These are phyloP conservation scores for Lepus europaeus DNA, from an alignment of 2,113 vertebrate genomes.

Conservation along the genomic window DNA sequence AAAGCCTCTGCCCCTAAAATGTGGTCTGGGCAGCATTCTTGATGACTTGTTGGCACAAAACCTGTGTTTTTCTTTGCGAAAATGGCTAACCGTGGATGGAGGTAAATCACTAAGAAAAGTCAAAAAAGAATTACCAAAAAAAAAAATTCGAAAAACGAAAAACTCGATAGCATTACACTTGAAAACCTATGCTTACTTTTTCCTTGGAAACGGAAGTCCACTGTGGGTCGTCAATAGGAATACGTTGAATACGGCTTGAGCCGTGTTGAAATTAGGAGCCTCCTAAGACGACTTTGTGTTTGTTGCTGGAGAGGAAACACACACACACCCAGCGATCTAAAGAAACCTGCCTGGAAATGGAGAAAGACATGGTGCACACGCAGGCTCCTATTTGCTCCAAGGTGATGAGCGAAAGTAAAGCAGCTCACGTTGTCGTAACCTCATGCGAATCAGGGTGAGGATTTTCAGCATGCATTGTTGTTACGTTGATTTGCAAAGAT, in stretches of 20 bases:
- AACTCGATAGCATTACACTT: conserved; percentile 74
- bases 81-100: conserved; percentile 82
- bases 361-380: neutral
- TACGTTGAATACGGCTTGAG: conserved; percentile 73
- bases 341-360: neutral
- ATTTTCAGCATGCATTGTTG: neutral
- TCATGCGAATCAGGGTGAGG: neutral
- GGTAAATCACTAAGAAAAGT: conserved; percentile 83
- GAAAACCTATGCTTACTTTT: conserved; percentile 78
- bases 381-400: neutral
- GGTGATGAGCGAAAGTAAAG: neutral
- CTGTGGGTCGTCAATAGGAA: conserved; percentile 71
- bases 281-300: conserved; percentile 28
- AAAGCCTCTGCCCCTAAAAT: conserved; percentile 81
- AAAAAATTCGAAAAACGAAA: neutral
- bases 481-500: neutral
- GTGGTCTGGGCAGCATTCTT: conserved; percentile 86
- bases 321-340: neutral
- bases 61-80: conserved; percentile 83
- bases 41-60: conserved; percentile 85
- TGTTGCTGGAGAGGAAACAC: neutral
- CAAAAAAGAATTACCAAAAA: conserved; percentile 68
- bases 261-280: conserved; percentile 65
- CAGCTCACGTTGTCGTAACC: neutral
- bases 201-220: conserved; percentile 72